Percentiles rank a stretch among this genome's conserved stretches.
Conservation (phyloP, 1,140 invertebrate species). For the Neuroterus valhalla region DNA sequence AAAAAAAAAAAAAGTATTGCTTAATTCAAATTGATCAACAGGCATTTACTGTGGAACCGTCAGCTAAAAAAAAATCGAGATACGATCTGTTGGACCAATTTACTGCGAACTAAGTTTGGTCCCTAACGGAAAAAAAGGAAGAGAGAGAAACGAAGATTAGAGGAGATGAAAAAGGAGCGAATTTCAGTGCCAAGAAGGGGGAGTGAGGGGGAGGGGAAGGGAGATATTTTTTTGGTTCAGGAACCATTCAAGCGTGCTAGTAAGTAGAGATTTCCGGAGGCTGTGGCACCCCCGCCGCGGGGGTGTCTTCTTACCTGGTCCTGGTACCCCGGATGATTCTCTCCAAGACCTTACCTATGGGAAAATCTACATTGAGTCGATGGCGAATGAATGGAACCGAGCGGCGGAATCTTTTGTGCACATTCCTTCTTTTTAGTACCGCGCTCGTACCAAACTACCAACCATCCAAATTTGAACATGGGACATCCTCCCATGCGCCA, state of each 20-base stretch:
- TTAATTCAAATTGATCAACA: too few relatives aligned
- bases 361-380: slow-evolving; percentile 67
- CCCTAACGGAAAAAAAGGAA: slow-evolving; percentile 40
- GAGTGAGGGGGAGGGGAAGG: neutral
- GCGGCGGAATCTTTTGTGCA: slow-evolving; percentile 61
- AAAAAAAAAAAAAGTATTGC: too few relatives aligned
- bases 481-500: slow-evolving; percentile 13
- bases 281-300: slow-evolving; percentile 53
- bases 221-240: slow-evolving; percentile 35
- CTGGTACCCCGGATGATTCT: slow-evolving; percentile 44
- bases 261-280: slow-evolving; percentile 74
- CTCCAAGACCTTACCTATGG: slow-evolving; percentile 51
- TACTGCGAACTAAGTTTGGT: slow-evolving; percentile 51
- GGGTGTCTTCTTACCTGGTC: slow-evolving; percentile 53
- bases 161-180: slow-evolving; percentile 2
- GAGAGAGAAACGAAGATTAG: neutral
- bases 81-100: slow-evolving; percentile 62
- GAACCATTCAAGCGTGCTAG: slow-evolving; percentile 64
- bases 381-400: slow-evolving; percentile 61
- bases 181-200: neutral
- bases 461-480: slow-evolving; percentile 4
- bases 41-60: neutral
- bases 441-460: slow-evolving; percentile 4
- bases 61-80: slow-evolving; percentile 31
- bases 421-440: slow-evolving; percentile 46